These are phyloP conservation scores for Sebastes fasciatus DNA, from an alignment of 2,113 vertebrate species.

Conservation along the genomic window DNA sequence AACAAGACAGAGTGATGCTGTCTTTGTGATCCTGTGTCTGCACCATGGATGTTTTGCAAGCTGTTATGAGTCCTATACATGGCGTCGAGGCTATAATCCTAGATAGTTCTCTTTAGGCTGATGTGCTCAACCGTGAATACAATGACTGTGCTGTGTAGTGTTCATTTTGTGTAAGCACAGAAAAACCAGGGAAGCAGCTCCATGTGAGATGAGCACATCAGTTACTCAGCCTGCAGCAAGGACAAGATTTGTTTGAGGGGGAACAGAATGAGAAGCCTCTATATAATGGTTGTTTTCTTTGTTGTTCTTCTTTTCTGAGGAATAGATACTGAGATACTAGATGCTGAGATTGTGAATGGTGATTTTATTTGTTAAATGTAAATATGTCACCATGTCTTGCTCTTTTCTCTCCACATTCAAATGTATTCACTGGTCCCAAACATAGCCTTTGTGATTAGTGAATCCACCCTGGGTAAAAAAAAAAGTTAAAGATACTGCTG, in stretches of 20 bases:
- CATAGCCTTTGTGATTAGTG: neutral
- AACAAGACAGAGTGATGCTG: slow-evolving; percentile 18
- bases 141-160: slow-evolving; percentile 21
- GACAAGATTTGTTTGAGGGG: neutral
- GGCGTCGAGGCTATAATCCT: neutral
- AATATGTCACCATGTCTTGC: neutral
- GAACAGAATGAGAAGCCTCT: neutral
- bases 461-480: neutral
- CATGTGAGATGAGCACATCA: slow-evolving; percentile 16
- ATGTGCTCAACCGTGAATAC: neutral
- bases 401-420: neutral
- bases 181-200: slow-evolving; percentile 25
- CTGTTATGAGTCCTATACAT: neutral
- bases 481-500: neutral
- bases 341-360: neutral
- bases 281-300: neutral
- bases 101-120: slow-evolving; percentile 22
- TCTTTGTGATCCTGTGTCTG: slow-evolving; percentile 20
- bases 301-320: neutral
- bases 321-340: neutral
- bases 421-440: neutral
- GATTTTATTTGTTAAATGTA: neutral
- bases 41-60: slow-evolving; percentile 8
- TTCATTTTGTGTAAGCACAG: slow-evolving; percentile 21
- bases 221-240: slow-evolving; percentile 4